A percentile compares a stretch with the other conserved stretches of the same genome.
Evolutionary conservation across 2,113 vertebrate species (phyloP).

Genomic region (Mobula hypostoma): DNA sequence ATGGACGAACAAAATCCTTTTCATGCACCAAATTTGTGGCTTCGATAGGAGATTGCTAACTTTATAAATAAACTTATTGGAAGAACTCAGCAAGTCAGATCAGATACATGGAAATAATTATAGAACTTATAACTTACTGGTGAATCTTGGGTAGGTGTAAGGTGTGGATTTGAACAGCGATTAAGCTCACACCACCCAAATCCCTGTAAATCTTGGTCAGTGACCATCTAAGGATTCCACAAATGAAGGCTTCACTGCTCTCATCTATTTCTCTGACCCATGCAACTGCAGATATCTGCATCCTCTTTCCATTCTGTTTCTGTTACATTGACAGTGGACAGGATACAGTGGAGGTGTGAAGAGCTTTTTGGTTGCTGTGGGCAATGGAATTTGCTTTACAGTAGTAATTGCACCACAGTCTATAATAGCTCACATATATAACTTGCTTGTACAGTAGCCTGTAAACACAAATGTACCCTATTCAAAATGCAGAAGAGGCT

Average conservation of each 20-base stretch:
- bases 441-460: too few relatives aligned
- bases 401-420: too few relatives aligned
- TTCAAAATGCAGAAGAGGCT: too few relatives aligned
- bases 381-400: too few relatives aligned
- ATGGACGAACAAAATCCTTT: not conserved
- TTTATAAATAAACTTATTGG: not conserved
- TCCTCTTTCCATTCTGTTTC: too few relatives aligned
- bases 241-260: not conserved
- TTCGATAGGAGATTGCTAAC: not conserved
- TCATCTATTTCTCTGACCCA: not conserved
- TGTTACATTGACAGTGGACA: too few relatives aligned
- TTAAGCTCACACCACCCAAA: not conserved
- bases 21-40: not conserved
- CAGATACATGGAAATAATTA: not conserved
- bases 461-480: too few relatives aligned
- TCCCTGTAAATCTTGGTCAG: not conserved
- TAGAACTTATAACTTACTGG: not conserved
- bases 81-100: not conserved
- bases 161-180: not conserved
- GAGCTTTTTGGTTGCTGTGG: too few relatives aligned
- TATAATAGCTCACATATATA: too few relatives aligned
- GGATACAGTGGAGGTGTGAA: too few relatives aligned
- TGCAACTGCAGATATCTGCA: not conserved
- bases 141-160: not conserved
- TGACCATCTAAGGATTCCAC: not conserved